Evolutionary conservation across 2,888 invertebrate species (phyloP), one percentile per base, ranked within the genome.

Genomic region (Dyspetes luteomarginatus): DNA sequence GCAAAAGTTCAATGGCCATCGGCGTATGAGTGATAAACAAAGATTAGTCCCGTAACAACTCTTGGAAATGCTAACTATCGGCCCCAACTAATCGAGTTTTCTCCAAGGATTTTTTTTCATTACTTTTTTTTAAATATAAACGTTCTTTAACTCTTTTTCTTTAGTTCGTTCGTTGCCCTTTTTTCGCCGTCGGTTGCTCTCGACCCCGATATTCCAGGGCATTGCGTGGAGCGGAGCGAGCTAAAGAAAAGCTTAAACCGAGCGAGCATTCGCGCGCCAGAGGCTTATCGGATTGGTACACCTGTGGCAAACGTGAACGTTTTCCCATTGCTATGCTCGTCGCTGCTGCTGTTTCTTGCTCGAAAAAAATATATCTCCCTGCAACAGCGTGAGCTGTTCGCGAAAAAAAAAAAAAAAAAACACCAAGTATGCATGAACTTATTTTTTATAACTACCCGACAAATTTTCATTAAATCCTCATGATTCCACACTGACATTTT

Each of bases 201-300:
- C 73, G 65, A 73, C 65, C 62, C 69, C 81, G 71, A 81, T 78
- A 79, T 82, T 72, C 56, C 56, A 36, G 45, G 41, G 30, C 62
- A 15, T 41, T 17, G 3, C 26, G 43, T 69, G 64, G 28, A 30
- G 26, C 28, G 17, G 2, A 19, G 81, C 79, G 78, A 68, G 78
- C 81, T 82, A 76, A 83, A 84, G 71, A 83, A 82, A 83, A 83
- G 84, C 85, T 84, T 82, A 82, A 82, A 78, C 75, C 79, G 45
- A 80, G 73, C 52, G n/a, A 64, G 76, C 79, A 50, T 77, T 69
- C 72, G 68, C 73, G 71, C 48, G 72, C 55, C 17, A 17, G 15
- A 15, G 74, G 81, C 82, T 84, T 85, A 85, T 85, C 85, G 82
- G 75, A 81, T 72, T 60, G 72, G 68, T 77, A 75, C 85, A 84